Base-by-base conservation (phyloP, 2,113 vertebrate genomes). In the Polyodon spathula region DNA sequence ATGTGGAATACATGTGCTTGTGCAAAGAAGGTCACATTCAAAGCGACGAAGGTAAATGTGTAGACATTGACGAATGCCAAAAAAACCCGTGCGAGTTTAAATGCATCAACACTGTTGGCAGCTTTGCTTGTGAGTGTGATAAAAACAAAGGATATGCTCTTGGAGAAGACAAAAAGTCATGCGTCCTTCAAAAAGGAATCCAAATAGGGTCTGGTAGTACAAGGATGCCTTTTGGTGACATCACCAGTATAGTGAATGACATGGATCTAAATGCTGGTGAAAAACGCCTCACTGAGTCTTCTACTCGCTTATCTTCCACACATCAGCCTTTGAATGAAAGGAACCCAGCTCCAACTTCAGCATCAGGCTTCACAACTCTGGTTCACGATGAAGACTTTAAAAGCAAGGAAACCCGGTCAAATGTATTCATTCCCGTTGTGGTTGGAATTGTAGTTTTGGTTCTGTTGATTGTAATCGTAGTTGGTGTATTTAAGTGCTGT, bases 21-120 rank as follows among this genome's bases (percentile, higher is more conserved):
- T 85, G 83, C 43, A 1, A 27, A 0, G 0, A 0, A 6, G 82
- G 78, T 9, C 77, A 65, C 40, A 58, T 27, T 37, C 71, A 56
- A 1, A 17, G 77, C 3, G 1, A 5, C 0, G 59, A 40, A 0
- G 77, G 65, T 14, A 43, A 11, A 3, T 86, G 84, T n/a, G 63
- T 62, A 43, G 75, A 80, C 41, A 7, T 77, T 0, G 50, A 83
- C 7, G 71, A 82, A 70, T 86, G 82, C 53, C 1, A n/a, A 15
- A 52, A 1, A 17, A 1, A n/a, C 6, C 11, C 52, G 6, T 86
- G 81, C 61, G 37, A 15, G 12, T 40, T 58, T 11, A 1, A 0
- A 12, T 86, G 84, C 43, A 15, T 61, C 5, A 80, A 83, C 68
- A 73, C 71, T 0, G 8, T 5, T 1, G 81, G 81, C 17, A 84